Evolutionary conservation across 2,113 vertebrate species (phyloP).

Genomic region (Neopipo cinnamomea): DNA sequence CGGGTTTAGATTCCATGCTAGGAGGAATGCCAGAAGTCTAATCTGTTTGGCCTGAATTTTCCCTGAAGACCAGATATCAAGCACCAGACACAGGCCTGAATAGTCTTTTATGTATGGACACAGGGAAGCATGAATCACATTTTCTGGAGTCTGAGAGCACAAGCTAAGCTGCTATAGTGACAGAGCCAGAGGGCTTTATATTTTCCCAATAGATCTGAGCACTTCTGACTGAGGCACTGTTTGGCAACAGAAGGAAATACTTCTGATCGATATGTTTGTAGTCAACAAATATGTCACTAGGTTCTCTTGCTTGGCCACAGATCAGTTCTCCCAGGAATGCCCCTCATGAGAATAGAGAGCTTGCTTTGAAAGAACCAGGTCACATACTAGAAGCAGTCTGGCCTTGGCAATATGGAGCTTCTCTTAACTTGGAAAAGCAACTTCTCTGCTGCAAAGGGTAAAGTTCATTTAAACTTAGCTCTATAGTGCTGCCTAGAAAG

Average conservation of each 20-base stretch:
- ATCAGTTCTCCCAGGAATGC: neutral
- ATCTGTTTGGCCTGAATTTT: neutral
- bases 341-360: neutral
- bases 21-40: neutral
- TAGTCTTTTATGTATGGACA: neutral
- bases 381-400: neutral
- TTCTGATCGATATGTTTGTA: neutral
- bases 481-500: neutral
- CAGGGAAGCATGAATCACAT: neutral
- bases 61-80: neutral
- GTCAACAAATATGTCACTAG: neutral
- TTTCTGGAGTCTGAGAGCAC: neutral
- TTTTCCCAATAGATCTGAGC: neutral
- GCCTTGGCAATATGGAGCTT: neutral
- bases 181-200: neutral
- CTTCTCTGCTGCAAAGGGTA: neutral
- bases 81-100: neutral
- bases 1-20: neutral
- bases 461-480: neutral
- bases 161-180: neutral
- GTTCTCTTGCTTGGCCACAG: neutral
- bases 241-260: neutral
- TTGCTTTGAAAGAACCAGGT: conserved; percentile 6
- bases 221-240: neutral
- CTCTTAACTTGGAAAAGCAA: neutral